Evolutionary conservation across 2,888 invertebrate species (phyloP).

Genomic region (Vanessa cardui): DNA sequence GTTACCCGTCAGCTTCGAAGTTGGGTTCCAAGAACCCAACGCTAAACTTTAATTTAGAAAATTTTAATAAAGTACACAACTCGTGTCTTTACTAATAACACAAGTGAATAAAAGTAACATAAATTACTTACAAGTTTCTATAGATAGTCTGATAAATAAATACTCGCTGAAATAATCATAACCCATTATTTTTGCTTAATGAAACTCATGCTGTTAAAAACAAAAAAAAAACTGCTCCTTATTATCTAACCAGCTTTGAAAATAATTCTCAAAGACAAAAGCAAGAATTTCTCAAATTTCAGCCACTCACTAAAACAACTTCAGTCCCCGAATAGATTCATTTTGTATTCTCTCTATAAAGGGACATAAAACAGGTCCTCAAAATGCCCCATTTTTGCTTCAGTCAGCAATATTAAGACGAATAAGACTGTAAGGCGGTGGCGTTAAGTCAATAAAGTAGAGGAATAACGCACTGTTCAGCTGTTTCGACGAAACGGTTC

Average conservation of each 20-base stretch:
- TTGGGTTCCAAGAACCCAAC: too few species aligned
- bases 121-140: background rate
- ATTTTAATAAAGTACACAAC: background rate
- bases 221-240: background rate
- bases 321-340: background rate
- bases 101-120: background rate
- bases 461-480: slow-evolving; percentile 38
- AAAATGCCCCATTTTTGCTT: slow-evolving; percentile 11
- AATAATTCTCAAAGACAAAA: too few species aligned
- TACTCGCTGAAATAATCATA: background rate
- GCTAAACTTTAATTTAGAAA: too few species aligned
- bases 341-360: slow-evolving; percentile 4
- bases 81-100: background rate
- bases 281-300: background rate
- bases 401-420: slow-evolving; percentile 38
- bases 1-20: too few species aligned
- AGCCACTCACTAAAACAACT: background rate
- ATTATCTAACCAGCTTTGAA: background rate
- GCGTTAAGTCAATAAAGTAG: slow-evolving; percentile 46
- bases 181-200: background rate
- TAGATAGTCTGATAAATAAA: background rate
- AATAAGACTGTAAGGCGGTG: slow-evolving; percentile 37
- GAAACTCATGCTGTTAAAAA: background rate
- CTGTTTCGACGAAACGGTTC: slow-evolving; percentile 38
- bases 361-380: slow-evolving; percentile 17